Conservation (phyloP, 2,797 vertebrate genomes). For the Coilia nasus region DNA sequence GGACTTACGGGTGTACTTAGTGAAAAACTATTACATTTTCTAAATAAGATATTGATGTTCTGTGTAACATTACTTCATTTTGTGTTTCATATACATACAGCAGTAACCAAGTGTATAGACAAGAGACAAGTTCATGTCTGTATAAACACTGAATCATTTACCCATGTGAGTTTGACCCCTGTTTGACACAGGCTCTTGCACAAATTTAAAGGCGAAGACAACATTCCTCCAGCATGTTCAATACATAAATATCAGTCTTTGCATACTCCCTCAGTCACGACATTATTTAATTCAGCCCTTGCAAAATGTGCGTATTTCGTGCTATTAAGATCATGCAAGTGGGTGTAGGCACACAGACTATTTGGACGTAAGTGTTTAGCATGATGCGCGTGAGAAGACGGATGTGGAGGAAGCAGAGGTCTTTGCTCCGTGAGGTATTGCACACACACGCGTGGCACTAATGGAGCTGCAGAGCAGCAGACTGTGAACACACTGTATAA, state of each 20-base stretch:
- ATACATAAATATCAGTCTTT: constrained; percentile 13
- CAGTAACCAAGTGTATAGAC: background rate
- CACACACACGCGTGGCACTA: constrained; percentile 12
- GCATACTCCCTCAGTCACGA: background rate
- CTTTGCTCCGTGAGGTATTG: background rate
- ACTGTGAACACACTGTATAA: constrained; percentile 20
- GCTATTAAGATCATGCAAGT: background rate
- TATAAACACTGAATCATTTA: background rate
- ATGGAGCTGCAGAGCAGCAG: background rate
- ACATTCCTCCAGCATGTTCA: background rate
- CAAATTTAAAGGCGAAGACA: background rate
- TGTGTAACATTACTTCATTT: too few relatives aligned
- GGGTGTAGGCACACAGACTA: background rate
- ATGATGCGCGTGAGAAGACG: constrained; percentile 4
- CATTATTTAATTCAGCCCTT: background rate
- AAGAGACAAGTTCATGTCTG: background rate
- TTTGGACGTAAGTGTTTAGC: constrained; percentile 22
- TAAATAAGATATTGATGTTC: too few relatives aligned
- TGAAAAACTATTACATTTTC: too few relatives aligned
- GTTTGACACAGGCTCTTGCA: background rate
- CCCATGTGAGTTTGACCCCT: background rate
- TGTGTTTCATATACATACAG: too few relatives aligned
- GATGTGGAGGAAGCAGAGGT: constrained; percentile 10
- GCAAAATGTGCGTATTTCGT: background rate
- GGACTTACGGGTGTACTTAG: too few relatives aligned